Evolutionary conservation across 2,113 vertebrate species (phyloP).

Genomic region (Gobiocypris rarus): DNA sequence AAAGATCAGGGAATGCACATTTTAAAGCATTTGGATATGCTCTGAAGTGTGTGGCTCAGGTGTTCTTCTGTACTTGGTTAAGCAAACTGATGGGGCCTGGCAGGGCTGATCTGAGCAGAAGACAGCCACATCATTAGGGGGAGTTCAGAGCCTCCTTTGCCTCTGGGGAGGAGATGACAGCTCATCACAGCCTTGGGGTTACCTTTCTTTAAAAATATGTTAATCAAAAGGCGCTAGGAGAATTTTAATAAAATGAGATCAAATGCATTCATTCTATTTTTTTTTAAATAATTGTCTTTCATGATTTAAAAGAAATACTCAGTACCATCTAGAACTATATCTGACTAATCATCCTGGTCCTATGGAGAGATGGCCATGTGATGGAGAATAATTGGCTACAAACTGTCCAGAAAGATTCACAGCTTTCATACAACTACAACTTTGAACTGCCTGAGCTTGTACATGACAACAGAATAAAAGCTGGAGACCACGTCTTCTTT

Average conservation of each 20-base stretch:
- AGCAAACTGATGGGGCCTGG: slow-evolving; percentile 76
- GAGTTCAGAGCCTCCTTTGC: slow-evolving; percentile 70
- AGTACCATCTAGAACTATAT: slow-evolving; percentile 58
- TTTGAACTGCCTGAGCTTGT: not conserved
- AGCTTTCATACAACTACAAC: slow-evolving; percentile 13
- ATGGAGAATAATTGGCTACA: slow-evolving; percentile 31
- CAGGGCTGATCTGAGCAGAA: slow-evolving; percentile 72
- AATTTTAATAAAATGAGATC: slow-evolving; percentile 73
- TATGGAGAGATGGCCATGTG: slow-evolving; percentile 6
- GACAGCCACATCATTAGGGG: slow-evolving; percentile 78
- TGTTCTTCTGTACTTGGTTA: slow-evolving; percentile 70
- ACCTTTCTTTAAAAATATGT: slow-evolving; percentile 73
- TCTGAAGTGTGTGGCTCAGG: slow-evolving; percentile 66
- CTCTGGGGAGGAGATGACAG: slow-evolving; percentile 78
- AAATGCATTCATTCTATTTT: slow-evolving; percentile 54
- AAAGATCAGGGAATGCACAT: slow-evolving; percentile 40
- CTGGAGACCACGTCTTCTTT: slow-evolving; percentile 44
- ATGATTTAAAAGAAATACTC: slow-evolving; percentile 27
- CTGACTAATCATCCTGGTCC: slow-evolving; percentile 56
- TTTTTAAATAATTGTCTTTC: slow-evolving; percentile 56
- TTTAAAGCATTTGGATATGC: slow-evolving; percentile 9
- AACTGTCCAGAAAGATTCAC: slow-evolving; percentile 11
- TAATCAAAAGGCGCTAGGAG: slow-evolving; percentile 74
- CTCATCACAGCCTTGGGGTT: slow-evolving; percentile 71
- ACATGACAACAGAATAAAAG: slow-evolving; percentile 11